Base-by-base conservation (phyloP, 2,113 vertebrate species). In the Salvator merianae region DNA sequence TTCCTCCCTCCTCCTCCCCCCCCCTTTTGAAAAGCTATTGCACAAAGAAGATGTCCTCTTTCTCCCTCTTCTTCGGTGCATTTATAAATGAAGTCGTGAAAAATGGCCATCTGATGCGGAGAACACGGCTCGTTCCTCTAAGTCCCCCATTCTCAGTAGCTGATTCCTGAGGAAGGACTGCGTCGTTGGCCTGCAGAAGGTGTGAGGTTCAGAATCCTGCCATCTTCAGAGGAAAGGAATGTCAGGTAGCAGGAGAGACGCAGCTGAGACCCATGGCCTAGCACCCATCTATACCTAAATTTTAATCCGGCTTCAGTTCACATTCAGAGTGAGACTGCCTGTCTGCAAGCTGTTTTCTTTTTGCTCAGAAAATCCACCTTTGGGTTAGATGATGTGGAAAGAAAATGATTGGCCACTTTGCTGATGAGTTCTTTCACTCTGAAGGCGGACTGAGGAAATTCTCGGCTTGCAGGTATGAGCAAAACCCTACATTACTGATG, bases 31-130 rank as follows among this genome's bases (percentile, higher is more conserved):
- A 88, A 89, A 88, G 85, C 81, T 83, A 73, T 77, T 20, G 75
- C 92, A 90, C 92, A 93, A 91, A 90, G 16, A 79, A 77, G 91
- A 92, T 91, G 88, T 59, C 87, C 88, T 88, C 87, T 86, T 89
- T 81, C 85, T 84, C 75, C 81, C 73, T 24, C 34, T 0, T 20
- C 8, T 14, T 18, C 47, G 86, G 75, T 72, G 83, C 81, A 83
- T 88, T 91, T 84, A 34, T 89, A 77, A 93, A 84, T 73, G 86
- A 55, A 89, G 80, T 70, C 63, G 77, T 47, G 72, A 88, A 88
- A 84, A 50, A 30, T 1, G 65, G 34, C 22, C 18, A 26, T 34
- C 0, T 73, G 26, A 28, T 28, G 30, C 63, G 81, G 53, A 86
- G n/a, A 86, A 63, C 34, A 69, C 72, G 87, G 36, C 4, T 85